Evolutionary conservation across 2,888 invertebrate species (phyloP).

Genomic region (Eristalis pertinax): DNA sequence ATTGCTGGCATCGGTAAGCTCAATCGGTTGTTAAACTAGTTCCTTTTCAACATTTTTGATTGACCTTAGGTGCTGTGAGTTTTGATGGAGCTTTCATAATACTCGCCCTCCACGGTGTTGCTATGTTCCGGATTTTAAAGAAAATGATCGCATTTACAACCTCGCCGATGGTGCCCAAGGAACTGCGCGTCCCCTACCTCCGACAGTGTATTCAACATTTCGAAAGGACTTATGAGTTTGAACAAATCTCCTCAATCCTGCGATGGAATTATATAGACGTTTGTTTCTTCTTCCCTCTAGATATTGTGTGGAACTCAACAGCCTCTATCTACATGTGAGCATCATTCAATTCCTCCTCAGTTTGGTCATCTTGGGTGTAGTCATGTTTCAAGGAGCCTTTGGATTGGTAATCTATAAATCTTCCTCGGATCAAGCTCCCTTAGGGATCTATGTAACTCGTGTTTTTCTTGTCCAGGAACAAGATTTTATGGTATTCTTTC

Average conservation of each 20-base stretch:
- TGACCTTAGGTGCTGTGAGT: constrained; percentile 75
- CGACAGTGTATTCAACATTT: constrained; percentile 77
- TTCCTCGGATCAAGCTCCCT: too few species aligned
- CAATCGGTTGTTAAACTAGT: neutral
- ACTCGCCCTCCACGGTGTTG: constrained; percentile 76
- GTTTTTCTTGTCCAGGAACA: constrained; percentile 16
- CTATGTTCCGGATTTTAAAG: constrained; percentile 75
- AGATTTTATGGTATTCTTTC: constrained; percentile 17
- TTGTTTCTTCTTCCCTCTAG: constrained; percentile 60
- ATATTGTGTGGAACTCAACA: constrained; percentile 74
- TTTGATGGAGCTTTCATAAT: constrained; percentile 78
- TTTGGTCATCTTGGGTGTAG: constrained; percentile 76
- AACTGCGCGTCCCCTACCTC: constrained; percentile 75
- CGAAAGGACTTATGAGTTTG: constrained; percentile 75
- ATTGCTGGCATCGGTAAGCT: constrained; percentile 75
- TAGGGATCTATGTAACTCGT: neutral
- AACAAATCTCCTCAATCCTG: neutral
- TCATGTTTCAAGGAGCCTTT: constrained; percentile 76
- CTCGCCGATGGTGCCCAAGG: constrained; percentile 74
- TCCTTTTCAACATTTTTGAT: neutral
- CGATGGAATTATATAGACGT: neutral
- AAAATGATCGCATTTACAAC: constrained; percentile 75
- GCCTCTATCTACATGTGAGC: constrained; percentile 75
- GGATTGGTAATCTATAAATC: constrained; percentile 74
- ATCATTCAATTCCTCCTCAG: constrained; percentile 77